These are phyloP conservation scores for Carassius gibelio DNA, from an alignment of 2,113 vertebrate species.

Conservation along the genomic window DNA sequence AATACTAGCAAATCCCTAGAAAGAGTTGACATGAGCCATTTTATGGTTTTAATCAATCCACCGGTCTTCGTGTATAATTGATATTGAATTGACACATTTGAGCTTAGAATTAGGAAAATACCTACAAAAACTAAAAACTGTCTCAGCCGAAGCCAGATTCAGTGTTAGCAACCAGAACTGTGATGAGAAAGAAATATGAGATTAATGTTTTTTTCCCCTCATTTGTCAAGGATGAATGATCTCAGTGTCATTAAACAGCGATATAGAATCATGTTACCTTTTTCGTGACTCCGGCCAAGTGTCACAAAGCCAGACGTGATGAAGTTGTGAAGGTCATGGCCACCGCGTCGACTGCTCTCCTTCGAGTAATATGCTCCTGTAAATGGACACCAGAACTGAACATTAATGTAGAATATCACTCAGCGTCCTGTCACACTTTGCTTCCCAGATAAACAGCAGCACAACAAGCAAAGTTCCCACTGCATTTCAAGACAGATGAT, in stretches of 20 bases:
- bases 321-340: constrained; percentile 95
- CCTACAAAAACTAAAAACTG: background rate
- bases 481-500: constrained; percentile 29
- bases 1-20: background rate
- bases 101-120: background rate
- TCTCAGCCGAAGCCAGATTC: background rate
- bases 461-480: constrained; percentile 23
- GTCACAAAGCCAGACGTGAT: constrained; percentile 99
- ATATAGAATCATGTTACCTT: constrained; percentile 83
- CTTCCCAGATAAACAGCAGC: constrained; percentile 21
- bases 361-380: constrained; percentile 90
- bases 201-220: background rate
- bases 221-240: background rate
- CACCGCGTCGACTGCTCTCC: constrained; percentile 89
- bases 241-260: background rate
- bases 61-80: background rate
- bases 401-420: constrained; percentile 30
- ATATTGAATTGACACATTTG: background rate
- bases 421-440: background rate
- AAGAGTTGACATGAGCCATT: background rate
- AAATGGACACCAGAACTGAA: constrained; percentile 41
- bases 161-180: background rate
- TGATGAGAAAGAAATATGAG: background rate
- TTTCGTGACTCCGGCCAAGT: constrained; percentile 92
- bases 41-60: background rate